A percentile compares a stretch with the other conserved stretches of the same genome.
phyloP scores from a whole-genome alignment of 2,113 vertebrate species.

The Microcebus ravelobensis region DNA sequence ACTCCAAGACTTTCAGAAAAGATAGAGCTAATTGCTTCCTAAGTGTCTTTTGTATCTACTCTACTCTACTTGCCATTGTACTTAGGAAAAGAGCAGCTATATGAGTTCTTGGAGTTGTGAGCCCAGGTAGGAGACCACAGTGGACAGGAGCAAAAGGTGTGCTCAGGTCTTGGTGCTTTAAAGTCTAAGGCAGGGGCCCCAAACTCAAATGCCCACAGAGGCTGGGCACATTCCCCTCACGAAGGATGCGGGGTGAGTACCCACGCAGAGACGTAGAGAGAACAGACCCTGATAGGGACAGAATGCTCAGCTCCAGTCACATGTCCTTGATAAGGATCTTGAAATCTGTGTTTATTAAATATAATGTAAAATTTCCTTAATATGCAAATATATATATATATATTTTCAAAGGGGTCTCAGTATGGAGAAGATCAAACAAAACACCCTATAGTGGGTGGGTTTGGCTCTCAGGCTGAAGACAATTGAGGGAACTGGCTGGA shows the following conservation, averaged over 20 bases:
- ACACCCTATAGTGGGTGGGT: neutral
- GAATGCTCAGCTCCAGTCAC: neutral
- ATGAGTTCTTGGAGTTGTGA: neutral
- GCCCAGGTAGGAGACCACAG: neutral
- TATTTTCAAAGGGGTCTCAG: neutral
- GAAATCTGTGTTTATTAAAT: neutral
- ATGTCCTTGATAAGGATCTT: neutral
- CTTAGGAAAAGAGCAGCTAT: neutral
- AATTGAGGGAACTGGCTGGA: neutral
- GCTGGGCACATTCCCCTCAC: neutral
- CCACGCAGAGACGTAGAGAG: neutral
- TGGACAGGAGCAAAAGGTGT: neutral
- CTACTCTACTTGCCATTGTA: neutral
- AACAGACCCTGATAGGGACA: neutral
- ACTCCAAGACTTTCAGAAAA: neutral
- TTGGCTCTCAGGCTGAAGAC: neutral
- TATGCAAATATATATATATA: neutral
- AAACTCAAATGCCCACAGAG: neutral
- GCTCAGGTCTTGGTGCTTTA: neutral
- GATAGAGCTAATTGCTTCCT: neutral
- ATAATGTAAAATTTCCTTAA: neutral
- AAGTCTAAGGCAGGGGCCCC: neutral
- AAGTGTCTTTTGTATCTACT: neutral
- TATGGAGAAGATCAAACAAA: neutral
- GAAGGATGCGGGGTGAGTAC: neutral